Conservation (phyloP, 2,888 invertebrate species). For the Mayetiola destructor region DNA sequence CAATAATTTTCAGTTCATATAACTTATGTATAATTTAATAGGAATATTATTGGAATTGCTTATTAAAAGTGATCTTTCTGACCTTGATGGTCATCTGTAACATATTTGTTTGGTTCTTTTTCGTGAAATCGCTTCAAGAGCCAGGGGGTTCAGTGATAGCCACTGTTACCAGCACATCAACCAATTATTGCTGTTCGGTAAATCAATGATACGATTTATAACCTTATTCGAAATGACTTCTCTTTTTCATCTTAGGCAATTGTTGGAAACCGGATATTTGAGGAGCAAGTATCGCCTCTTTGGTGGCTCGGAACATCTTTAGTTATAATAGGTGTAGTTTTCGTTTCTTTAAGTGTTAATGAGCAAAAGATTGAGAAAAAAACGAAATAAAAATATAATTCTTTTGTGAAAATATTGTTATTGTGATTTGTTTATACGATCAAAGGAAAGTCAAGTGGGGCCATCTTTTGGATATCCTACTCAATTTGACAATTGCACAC, state of each 20-base stretch:
- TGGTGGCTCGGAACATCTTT: conserved; percentile 61
- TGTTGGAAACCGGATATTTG: conserved; percentile 52
- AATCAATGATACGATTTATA: conserved; percentile 20
- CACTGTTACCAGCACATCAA: conserved; percentile 43
- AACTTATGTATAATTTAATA: not conserved
- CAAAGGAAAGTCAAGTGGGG: not conserved
- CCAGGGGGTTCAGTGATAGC: conserved; percentile 41
- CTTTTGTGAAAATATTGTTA: not conserved
- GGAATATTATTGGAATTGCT: conserved; percentile 16
- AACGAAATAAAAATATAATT: not conserved
- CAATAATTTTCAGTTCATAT: too few species aligned
- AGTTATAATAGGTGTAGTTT: conserved; percentile 52
- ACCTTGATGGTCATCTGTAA: conserved; percentile 42
- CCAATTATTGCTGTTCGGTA: conserved; percentile 46
- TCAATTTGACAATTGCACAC: not conserved
- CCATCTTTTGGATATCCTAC: not conserved
- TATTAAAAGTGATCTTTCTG: conserved; percentile 32
- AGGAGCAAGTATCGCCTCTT: conserved; percentile 48
- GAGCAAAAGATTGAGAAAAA: not conserved
- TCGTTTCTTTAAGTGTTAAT: conserved; percentile 38
- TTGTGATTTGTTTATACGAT: not conserved
- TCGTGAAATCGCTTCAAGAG: conserved; percentile 42
- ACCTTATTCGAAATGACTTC: conserved; percentile 7
- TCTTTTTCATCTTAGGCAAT: conserved; percentile 44
- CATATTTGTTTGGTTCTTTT: conserved; percentile 42